phyloP scores from a whole-genome alignment of 2,888 invertebrate species.

The Sialis fuliginosa region DNA sequence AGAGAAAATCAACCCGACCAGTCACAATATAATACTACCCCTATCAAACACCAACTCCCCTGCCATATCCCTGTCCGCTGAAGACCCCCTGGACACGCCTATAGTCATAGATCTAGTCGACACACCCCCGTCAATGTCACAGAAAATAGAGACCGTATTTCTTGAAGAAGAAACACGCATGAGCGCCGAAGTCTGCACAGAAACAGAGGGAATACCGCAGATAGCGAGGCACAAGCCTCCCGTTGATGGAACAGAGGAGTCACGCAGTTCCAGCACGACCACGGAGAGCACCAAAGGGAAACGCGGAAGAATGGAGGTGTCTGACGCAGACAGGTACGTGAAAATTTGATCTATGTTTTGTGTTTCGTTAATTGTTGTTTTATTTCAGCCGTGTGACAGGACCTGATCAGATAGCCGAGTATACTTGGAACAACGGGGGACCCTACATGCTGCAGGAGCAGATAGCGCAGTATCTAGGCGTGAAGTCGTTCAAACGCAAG shows the following conservation, averaged over 20 bases:
- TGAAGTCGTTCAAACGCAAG: conserved; percentile 93
- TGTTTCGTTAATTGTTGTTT: background rate
- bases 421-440: conserved; percentile 71
- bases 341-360: too few relatives aligned
- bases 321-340: conserved; percentile 26
- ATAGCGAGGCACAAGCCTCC: conserved; percentile 8
- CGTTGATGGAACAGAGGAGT: conserved; percentile 39
- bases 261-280: conserved; percentile 69
- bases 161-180: conserved; percentile 61
- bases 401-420: conserved; percentile 82
- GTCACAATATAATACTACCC: background rate
- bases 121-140: background rate
- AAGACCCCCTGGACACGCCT: background rate
- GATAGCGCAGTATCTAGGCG: conserved; percentile 82
- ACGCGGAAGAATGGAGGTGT: conserved; percentile 30
- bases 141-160: conserved; percentile 27
- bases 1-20: background rate
- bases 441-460: conserved; percentile 93
- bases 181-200: conserved; percentile 41
- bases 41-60: background rate
- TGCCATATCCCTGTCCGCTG: background rate
- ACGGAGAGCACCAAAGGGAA: conserved; percentile 38
- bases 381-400: conserved; percentile 24
- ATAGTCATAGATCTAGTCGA: background rate
- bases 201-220: conserved; percentile 23